Evolutionary conservation across 2,113 vertebrate genomes (phyloP).

Genomic region (Pithys albifrons): DNA sequence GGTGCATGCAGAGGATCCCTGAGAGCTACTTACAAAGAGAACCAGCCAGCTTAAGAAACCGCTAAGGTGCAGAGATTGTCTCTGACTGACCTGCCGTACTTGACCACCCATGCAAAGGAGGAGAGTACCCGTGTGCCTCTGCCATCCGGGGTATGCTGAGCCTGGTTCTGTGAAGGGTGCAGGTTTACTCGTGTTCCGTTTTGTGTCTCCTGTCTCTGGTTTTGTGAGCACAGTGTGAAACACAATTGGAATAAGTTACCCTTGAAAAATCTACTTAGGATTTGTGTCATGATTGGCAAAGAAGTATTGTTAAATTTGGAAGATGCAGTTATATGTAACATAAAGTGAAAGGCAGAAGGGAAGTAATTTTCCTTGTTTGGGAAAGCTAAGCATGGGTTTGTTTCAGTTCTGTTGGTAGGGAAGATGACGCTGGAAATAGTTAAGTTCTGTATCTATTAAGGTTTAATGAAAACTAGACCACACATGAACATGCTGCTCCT

Average conservation of each 20-base stretch:
- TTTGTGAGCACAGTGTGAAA: not conserved
- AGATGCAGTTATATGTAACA: not conserved
- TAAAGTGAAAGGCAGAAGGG: not conserved
- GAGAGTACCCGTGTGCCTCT: not conserved
- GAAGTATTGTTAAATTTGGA: not conserved
- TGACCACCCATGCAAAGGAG: not conserved
- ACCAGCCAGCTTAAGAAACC: not conserved
- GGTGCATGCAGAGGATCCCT: not conserved
- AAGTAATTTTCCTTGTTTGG: not conserved
- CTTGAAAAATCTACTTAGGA: not conserved
- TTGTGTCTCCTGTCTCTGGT: not conserved
- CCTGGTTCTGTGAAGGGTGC: not conserved
- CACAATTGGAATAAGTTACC: not conserved
- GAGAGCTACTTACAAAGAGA: not conserved
- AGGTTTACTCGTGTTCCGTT: not conserved
- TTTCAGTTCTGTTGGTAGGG: not conserved
- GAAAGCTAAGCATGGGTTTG: not conserved
- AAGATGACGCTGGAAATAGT: not conserved
- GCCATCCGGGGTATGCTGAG: not conserved
- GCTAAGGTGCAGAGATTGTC: not conserved
- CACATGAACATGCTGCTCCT: not conserved
- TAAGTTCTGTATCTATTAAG: not conserved
- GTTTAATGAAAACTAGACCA: not conserved
- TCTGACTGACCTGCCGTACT: not conserved
- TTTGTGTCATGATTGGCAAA: not conserved